Evolutionary conservation across 1,140 invertebrate genomes (phyloP).

Genomic region (Pogonus chalceus): DNA sequence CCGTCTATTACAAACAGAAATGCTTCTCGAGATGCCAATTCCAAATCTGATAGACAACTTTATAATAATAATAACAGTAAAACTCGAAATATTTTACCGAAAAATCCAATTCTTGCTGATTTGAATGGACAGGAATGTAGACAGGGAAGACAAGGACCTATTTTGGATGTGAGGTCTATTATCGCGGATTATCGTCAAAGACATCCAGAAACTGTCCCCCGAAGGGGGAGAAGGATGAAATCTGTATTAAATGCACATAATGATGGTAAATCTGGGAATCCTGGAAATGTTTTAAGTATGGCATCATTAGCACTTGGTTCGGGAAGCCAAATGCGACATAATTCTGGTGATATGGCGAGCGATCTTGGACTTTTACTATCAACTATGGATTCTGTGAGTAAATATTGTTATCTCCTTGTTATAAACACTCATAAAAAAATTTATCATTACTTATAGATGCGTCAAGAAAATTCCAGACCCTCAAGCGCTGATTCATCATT

Average conservation of each 20-base stretch:
- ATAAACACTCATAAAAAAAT: neutral
- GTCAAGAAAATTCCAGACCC: slow-evolving; percentile 35
- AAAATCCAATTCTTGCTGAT: slow-evolving; percentile 39
- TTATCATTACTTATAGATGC: neutral
- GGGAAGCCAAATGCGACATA: slow-evolving; percentile 34
- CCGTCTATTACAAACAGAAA: neutral
- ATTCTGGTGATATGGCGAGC: slow-evolving; percentile 19
- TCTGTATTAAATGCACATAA: slow-evolving; percentile 30
- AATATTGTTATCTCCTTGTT: slow-evolving; percentile 5
- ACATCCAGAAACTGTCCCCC: slow-evolving; percentile 57
- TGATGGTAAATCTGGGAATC: slow-evolving; percentile 17
- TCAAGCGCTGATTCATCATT: slow-evolving; percentile 39
- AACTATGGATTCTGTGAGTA: slow-evolving; percentile 27
- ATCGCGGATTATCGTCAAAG: slow-evolving; percentile 71
- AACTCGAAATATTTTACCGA: slow-evolving; percentile 26
- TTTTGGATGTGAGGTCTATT: slow-evolving; percentile 69
- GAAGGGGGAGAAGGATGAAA: slow-evolving; percentile 50
- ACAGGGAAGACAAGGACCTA: slow-evolving; percentile 58
- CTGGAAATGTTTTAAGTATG: slow-evolving; percentile 26
- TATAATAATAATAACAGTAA: slow-evolving; percentile 10
- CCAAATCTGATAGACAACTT: neutral
- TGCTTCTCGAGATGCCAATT: neutral
- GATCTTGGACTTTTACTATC: slow-evolving; percentile 26
- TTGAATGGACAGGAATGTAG: slow-evolving; percentile 31
- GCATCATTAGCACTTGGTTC: slow-evolving; percentile 31